phyloP scores from a whole-genome alignment of 92 coral and sea anemone species.

The Zoanthus gigantus region DNA sequence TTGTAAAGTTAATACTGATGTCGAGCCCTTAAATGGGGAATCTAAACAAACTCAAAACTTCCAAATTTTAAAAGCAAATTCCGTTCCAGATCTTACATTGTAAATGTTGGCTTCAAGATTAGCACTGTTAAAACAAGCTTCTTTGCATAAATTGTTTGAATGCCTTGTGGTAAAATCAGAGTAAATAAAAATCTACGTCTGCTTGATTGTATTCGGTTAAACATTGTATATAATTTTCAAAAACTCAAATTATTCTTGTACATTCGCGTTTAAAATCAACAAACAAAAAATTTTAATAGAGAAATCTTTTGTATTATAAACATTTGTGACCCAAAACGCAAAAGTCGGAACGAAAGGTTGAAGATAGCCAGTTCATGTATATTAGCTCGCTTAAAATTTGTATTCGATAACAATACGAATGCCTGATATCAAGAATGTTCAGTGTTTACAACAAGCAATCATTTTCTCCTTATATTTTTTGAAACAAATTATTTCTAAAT shows the following conservation, averaged over 20 bases:
- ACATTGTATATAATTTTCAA: neutral
- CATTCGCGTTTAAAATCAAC: neutral
- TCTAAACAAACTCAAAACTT: no score
- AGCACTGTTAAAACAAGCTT: neutral
- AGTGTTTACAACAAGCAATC: neutral
- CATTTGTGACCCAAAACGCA: neutral
- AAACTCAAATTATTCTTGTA: neutral
- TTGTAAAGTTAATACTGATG: no score
- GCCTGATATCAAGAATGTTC: neutral
- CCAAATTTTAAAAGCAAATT: no score
- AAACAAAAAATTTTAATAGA: neutral
- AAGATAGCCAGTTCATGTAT: neutral
- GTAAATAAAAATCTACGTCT: neutral
- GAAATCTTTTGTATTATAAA: neutral
- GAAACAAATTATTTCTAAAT: neutral
- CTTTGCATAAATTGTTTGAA: conserved; percentile 10
- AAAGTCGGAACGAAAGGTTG: neutral
- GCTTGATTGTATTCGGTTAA: neutral
- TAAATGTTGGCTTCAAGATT: no score
- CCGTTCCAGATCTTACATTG: no score
- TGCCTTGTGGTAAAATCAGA: neutral
- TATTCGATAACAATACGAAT: neutral
- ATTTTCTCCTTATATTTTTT: neutral
- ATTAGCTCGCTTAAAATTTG: neutral
- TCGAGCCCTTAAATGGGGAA: no score